These are phyloP conservation scores for Crocallis elinguaria DNA, from an alignment of 2,888 invertebrate species.

Conservation along the genomic window DNA sequence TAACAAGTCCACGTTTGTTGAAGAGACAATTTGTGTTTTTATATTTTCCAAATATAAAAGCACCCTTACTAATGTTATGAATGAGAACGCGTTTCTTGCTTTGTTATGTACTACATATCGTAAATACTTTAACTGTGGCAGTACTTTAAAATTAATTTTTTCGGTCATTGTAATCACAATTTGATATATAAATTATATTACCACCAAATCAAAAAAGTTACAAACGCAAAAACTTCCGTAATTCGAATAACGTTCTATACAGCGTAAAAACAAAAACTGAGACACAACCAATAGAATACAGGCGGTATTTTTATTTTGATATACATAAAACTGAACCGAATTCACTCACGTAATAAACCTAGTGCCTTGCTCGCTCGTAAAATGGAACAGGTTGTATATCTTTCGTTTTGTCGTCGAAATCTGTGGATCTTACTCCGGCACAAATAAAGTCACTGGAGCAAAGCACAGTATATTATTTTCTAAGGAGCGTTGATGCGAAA, in stretches of 20 bases:
- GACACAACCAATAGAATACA: constrained; percentile 4
- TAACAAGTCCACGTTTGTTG: neutral
- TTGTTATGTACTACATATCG: no score
- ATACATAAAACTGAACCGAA: constrained; percentile 6
- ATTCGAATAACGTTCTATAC: no score
- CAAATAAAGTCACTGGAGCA: constrained; percentile 7
- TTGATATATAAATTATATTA: no score
- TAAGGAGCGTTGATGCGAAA: neutral
- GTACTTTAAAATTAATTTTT: no score
- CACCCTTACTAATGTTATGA: no score
- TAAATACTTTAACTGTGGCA: no score
- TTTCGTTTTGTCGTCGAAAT: constrained; percentile 11
- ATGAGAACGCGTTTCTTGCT: no score
- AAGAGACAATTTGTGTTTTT: neutral
- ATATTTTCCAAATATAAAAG: no score
- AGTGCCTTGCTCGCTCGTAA: constrained; percentile 11
- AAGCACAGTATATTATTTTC: constrained; percentile 1
- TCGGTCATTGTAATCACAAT: no score
- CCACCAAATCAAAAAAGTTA: no score
- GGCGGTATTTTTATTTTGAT: neutral
- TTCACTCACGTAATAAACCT: constrained; percentile 20
- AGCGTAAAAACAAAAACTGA: neutral
- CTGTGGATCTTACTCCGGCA: constrained; percentile 3
- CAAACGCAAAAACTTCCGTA: no score
- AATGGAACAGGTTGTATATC: constrained; percentile 15